phyloP scores from a whole-genome alignment of 2,113 vertebrate species.

The Rafetus swinhoei region DNA sequence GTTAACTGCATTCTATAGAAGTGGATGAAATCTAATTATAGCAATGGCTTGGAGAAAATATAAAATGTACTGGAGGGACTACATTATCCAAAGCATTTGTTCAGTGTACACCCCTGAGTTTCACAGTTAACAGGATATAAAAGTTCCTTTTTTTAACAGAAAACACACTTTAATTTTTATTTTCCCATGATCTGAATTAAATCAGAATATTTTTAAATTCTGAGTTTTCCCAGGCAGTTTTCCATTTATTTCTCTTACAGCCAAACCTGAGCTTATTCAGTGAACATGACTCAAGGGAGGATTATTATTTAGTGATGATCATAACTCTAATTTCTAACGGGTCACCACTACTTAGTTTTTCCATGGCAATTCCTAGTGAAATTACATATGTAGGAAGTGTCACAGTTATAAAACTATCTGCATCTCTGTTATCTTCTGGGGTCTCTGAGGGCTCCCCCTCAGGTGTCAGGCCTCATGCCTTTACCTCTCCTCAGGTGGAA shows the following conservation, averaged over 20 bases:
- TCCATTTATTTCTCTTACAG: not conserved
- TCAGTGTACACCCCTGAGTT: not conserved
- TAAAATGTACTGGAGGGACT: not conserved
- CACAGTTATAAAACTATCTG: not conserved
- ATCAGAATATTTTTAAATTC: not conserved
- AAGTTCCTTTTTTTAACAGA: not conserved
- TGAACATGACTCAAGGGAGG: not conserved
- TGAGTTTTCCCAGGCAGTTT: accelerated
- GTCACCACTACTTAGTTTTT: accelerated
- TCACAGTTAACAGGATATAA: not conserved
- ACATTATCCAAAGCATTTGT: not conserved
- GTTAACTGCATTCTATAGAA: not conserved
- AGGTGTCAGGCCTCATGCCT: not conserved
- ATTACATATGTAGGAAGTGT: not conserved
- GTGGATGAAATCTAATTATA: not conserved
- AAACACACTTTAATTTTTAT: not conserved
- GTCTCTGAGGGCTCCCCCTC: not conserved
- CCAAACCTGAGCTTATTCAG: not conserved
- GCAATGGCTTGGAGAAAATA: not conserved
- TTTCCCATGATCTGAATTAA: not conserved
- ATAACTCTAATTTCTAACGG: not conserved
- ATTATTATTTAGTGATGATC: not conserved
- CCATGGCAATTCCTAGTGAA: not conserved
- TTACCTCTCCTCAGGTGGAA: not conserved
- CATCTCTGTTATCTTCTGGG: not conserved